Conservation (phyloP, 2,888 invertebrate species). For the Oligia latruncula region DNA sequence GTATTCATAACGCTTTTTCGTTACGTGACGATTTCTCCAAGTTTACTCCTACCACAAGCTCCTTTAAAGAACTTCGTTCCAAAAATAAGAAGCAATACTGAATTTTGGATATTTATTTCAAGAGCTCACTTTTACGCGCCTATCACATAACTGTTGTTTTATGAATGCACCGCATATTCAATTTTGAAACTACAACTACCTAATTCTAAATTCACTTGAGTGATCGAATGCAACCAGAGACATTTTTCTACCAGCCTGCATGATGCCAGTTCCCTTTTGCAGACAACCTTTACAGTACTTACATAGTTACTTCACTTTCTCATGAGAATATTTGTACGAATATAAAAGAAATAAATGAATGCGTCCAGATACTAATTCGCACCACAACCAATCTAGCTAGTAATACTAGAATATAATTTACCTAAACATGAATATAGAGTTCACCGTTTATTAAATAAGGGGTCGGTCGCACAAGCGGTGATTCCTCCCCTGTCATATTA, state of each 20-base stretch:
- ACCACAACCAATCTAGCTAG: conserved; percentile 10
- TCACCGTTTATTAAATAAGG: conserved; percentile 63
- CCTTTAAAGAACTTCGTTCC: no score
- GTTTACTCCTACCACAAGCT: no score
- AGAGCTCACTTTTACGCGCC: neutral
- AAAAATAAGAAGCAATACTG: neutral
- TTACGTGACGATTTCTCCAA: no score
- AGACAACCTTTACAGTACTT: neutral
- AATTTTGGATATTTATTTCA: neutral
- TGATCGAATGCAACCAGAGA: neutral
- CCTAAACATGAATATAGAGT: conserved; percentile 43
- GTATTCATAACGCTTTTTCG: no score
- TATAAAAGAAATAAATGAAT: neutral
- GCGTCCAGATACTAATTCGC: neutral
- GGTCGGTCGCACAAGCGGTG: conserved; percentile 51
- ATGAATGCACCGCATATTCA: neutral
- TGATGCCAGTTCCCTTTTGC: neutral
- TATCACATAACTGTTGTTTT: neutral
- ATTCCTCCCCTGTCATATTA: conserved; percentile 74
- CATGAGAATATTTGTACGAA: neutral
- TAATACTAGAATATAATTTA: conserved; percentile 34
- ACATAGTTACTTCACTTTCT: neutral
- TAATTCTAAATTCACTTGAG: neutral
- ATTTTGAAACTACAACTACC: neutral
- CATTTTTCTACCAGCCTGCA: neutral